These are phyloP conservation scores for Macrotrachela quadricornifera DNA, from an alignment of 1,140 invertebrate species.

Conservation along the genomic window DNA sequence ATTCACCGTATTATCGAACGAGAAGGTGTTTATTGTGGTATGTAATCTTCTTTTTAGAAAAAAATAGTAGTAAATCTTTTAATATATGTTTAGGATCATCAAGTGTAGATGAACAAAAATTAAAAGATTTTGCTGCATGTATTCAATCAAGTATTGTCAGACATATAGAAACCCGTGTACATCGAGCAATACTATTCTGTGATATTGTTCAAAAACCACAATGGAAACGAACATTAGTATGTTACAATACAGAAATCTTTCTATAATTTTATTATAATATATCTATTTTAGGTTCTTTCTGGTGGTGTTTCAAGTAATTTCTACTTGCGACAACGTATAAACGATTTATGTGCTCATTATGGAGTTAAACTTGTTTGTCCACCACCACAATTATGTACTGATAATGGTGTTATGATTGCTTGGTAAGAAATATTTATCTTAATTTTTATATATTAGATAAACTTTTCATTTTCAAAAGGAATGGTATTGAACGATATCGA, in stretches of 20 bases:
- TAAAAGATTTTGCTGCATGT: too few species aligned
- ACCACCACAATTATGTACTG: constrained; percentile 66
- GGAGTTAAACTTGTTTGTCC: constrained; percentile 48
- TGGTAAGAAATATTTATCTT: constrained; percentile 37
- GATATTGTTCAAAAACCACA: constrained; percentile 1
- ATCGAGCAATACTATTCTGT: background rate
- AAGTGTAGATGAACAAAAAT: too few species aligned
- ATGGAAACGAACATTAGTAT: too few species aligned
- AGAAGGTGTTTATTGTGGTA: constrained; percentile 14
- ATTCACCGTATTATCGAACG: constrained; percentile 33
- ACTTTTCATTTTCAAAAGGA: too few species aligned
- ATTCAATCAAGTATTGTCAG: too few species aligned
- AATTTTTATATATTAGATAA: too few species aligned
- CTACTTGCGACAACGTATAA: constrained; percentile 48
- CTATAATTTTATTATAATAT: constrained; percentile 1
- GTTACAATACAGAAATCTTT: background rate
- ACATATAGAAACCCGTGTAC: too few species aligned
- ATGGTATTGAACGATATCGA: too few species aligned
- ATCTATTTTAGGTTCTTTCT: constrained; percentile 45
- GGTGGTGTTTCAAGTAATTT: constrained; percentile 85
- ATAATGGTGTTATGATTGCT: constrained; percentile 98
- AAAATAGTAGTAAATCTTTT: too few species aligned
- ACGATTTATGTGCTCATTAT: constrained; percentile 41
- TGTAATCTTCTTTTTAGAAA: too few species aligned
- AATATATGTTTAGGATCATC: too few species aligned